Base-by-base conservation (phyloP, 1,140 invertebrate species). In the Anastatus disparis region DNA sequence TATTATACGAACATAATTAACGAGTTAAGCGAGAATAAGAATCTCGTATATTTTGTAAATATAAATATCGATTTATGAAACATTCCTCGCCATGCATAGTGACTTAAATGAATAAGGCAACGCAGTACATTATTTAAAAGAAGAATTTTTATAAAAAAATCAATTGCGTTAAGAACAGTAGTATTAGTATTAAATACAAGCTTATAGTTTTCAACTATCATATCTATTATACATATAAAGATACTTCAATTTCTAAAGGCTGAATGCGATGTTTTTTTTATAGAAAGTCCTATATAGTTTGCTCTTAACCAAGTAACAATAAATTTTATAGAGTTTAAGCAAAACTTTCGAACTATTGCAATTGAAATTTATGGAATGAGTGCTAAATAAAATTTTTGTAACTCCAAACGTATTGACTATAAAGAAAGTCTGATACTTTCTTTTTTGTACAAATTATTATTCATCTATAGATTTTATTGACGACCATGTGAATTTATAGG, bases 31-130 rank as follows among this genome's bases (percentile, higher is more conserved):
- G 38, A 58, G 31, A n/a, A n/a, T 31, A 35, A 13, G n/a, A 61
- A 69, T 17, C 26, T 62, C 56, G 56, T 2, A 50, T 50, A 17
- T 64, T 59, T 9, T 59, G 35, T 67, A 70, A 55, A 59, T 56
- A 58, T 56, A 58, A 61, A 29, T 35, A 27, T 46, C 17, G 22
- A 38, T 59, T 50, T 53, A 48, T 52, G 20, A 77, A 73, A 80
- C 78, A 80, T 80, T 80, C 79, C 79, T 76, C 71, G 68, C 77
- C 64, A 63, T 55, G 77, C 74, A 50, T 76, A 76, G 78, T 74
- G 73, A 79, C 77, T 80, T 79, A 80, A 77, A n/a, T 55, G 27
- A 70, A 74, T 62, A 46, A 64, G 50, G n/a, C 27, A 24, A 22
- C 44, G 20, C 65, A 48, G 59, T 52, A 59, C 20, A 55, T 50